These are phyloP conservation scores for Cyanoramphus novaezelandiae DNA, from an alignment of 2,113 vertebrate genomes.

Conservation along the genomic window DNA sequence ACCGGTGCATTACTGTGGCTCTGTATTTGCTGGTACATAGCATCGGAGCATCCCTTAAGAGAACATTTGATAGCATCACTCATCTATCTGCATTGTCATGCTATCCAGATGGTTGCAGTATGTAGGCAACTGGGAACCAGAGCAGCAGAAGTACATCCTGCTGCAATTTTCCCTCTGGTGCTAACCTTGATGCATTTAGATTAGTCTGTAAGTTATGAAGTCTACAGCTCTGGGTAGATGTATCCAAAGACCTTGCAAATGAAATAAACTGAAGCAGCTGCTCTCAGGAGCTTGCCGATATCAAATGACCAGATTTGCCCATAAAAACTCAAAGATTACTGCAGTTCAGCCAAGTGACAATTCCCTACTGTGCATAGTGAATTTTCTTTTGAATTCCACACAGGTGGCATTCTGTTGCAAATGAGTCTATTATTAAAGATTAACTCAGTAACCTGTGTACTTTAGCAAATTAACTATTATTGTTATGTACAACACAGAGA, in stretches of 20 bases:
- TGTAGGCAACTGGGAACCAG: constrained; percentile 2
- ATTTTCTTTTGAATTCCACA: not conserved
- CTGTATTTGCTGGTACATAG: not conserved
- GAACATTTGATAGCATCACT: not conserved
- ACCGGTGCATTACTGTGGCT: not conserved
- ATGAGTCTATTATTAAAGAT: not conserved
- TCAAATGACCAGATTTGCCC: not conserved
- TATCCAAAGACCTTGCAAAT: not conserved
- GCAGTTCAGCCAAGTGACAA: not conserved
- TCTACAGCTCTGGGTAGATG: not conserved
- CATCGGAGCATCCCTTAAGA: not conserved
- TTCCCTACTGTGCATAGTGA: not conserved
- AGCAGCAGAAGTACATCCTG: constrained; percentile 3
- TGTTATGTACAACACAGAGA: not conserved
- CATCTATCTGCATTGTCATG: not conserved
- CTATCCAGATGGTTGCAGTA: constrained; percentile 27
- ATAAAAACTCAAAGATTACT: not conserved
- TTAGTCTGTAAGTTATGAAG: not conserved
- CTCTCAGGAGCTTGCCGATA: not conserved
- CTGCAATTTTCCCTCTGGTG: not conserved
- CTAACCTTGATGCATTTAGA: not conserved
- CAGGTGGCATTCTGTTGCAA: not conserved
- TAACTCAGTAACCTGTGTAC: not conserved
- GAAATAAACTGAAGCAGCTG: not conserved
- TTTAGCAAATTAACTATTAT: not conserved